Base-by-base conservation (phyloP, 2,797 vertebrate species). In the Pangasius mekongensis region DNA sequence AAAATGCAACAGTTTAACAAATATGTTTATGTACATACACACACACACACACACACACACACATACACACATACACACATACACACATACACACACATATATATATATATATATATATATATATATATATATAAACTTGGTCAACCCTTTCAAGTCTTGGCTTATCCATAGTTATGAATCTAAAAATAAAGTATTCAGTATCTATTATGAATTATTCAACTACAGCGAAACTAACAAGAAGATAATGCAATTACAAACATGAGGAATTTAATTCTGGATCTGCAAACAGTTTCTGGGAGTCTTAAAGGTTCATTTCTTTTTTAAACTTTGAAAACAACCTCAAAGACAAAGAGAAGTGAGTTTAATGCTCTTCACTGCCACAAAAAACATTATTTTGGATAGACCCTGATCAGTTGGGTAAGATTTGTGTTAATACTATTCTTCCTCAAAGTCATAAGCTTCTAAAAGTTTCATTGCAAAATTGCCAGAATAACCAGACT, bases 371-470 rank as follows among this genome's bases (percentile, higher is more conserved):
- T 66, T 87, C 77, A 84, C 77, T 18, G 16, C 47, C 71, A 36
- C 30, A 39, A 39, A 43, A 43, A n/a, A 88, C 43, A 56, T 84
- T 49, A 76, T 84, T 89, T 71, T 62, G 69, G 54, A 84, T 83
- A 73, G 62, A 18, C 11, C 14, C 30, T 66, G 69, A 86, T 66
- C 22, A 74, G 62, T 49, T 33, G 49, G 7, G 39, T 69, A 84
- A 85, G 82, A 87, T 87, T 92, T 86, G 64, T 87, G 87, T 91
- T 84, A 93, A 89, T 91, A 87, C 89, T 90, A 88, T 91, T 89
- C 89, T 91, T 91, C 80, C 89, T 92, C 92, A 94, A 93, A 93
- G 91, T 93, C 92, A 93, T 86, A 85, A 60, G 87, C 90, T 91
- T 88, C 91, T 91, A 91, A 91, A 93, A 91, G 73, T 90, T 86